Evolutionary conservation across 2,888 invertebrate species (phyloP).

Genomic region (Habrosyne pyritoides): DNA sequence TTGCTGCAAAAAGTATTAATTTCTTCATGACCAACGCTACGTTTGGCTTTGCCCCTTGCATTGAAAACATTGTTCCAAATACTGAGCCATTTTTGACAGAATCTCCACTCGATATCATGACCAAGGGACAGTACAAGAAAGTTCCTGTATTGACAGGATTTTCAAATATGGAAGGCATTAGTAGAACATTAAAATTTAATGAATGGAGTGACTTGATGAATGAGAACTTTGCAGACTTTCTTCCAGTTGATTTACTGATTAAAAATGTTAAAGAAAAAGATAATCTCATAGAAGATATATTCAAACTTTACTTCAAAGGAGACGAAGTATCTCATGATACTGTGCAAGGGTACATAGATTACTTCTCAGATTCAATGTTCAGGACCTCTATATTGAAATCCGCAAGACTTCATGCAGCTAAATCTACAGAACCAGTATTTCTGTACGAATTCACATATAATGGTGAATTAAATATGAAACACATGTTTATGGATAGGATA

Average conservation of each 20-base stretch:
- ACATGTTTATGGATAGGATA: slow-evolving; percentile 62
- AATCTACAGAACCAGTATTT: slow-evolving; percentile 51
- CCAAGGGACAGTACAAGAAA: slow-evolving; percentile 51
- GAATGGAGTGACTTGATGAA: slow-evolving; percentile 71
- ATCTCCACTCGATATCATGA: slow-evolving; percentile 63
- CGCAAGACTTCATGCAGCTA: slow-evolving; percentile 54
- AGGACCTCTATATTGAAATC: slow-evolving; percentile 69
- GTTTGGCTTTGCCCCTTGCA: slow-evolving; percentile 73
- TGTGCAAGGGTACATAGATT: slow-evolving; percentile 61
- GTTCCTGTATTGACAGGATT: slow-evolving; percentile 65
- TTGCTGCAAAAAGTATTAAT: slow-evolving; percentile 60
- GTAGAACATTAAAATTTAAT: slow-evolving; percentile 59
- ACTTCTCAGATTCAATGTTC: slow-evolving; percentile 75
- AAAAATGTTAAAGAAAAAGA: slow-evolving; percentile 44
- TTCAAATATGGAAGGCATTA: slow-evolving; percentile 74
- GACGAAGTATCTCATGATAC: slow-evolving; percentile 52
- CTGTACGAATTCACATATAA: slow-evolving; percentile 71
- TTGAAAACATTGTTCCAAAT: slow-evolving; percentile 58
- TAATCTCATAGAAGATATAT: slow-evolving; percentile 47
- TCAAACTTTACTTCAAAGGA: slow-evolving; percentile 60
- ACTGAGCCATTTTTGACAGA: slow-evolving; percentile 63
- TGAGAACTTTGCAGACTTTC: slow-evolving; percentile 60
- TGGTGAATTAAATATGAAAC: slow-evolving; percentile 63
- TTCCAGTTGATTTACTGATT: slow-evolving; percentile 68
- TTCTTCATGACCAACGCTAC: slow-evolving; percentile 70